Evolutionary conservation across 2,888 invertebrate species (phyloP), one percentile per base, ranked within the genome.

Genomic region (Cataglyphis albicans): DNA sequence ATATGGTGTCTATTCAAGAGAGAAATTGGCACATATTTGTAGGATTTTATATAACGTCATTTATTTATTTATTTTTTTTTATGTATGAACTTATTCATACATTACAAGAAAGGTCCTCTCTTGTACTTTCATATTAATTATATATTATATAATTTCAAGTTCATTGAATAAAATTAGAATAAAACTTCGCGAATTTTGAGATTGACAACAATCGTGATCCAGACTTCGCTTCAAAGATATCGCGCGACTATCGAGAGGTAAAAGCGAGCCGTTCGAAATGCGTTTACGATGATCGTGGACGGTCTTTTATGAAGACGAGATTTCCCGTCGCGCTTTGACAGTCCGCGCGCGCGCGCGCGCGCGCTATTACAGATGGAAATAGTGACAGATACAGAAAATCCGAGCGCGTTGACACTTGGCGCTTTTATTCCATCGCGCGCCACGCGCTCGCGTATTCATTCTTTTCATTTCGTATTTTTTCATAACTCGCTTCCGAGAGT

Each of bases 401-500:
- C 67, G 65, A 59, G 81, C 65, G 67, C 72, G 32, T 83, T 83
- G 89, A 86, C 84, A 83, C 84, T 87, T 86, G 64, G 81, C 83
- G 83, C 85, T 82, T 90, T 88, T 88, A 90, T 89, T 86, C 82
- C 75, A 85, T 75, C 65, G 84, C 73, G 59, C 52, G 81, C 61
- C 57, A 67, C 84, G 72, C 80, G 18, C 74, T 57, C 72, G 55
- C 61, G 44, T 75, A 75, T 83, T 74, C 84, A 75, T 87, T 89
- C 85, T 90, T 88, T 88, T 89, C 89, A 82, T 90, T 86, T 86
- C 88, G 85, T 90, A 91, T 90, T 91, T 91, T 91, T 91, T 91
- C 91, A 90, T 89, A 91, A 91, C 91, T 87, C 83, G 86, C 82
- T 86, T 80, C 83, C 52, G 73, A 75, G 81, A 80, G 82, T 44